Evolutionary conservation across 2,797 vertebrate species (phyloP).

Genomic region (Ctenopoma kingsleyae): DNA sequence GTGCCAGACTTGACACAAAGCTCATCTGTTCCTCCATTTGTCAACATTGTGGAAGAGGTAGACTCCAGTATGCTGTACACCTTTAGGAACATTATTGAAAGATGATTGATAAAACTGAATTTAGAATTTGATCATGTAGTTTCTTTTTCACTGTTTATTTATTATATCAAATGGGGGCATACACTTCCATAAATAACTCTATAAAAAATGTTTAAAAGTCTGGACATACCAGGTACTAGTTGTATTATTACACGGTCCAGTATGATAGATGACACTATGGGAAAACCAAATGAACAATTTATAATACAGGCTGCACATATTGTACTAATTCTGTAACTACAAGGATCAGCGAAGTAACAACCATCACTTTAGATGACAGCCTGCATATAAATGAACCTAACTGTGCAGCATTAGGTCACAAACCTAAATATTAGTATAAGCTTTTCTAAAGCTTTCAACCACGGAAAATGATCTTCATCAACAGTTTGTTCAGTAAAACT

Average conservation of each 20-base stretch:
- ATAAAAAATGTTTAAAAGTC: too few relatives aligned
- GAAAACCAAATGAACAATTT: too few relatives aligned
- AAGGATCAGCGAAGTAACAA: too few relatives aligned
- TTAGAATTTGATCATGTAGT: background rate
- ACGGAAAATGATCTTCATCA: background rate
- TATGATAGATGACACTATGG: too few relatives aligned
- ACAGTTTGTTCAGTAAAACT: too few relatives aligned
- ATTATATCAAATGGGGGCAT: background rate
- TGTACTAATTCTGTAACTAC: too few relatives aligned
- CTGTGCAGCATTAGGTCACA: background rate
- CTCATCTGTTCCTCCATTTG: conserved; percentile 35
- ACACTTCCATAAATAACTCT: too few relatives aligned
- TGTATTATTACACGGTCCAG: too few relatives aligned
- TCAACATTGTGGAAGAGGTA: conserved; percentile 16
- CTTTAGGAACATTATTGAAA: conserved; percentile 1
- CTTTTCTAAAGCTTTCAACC: background rate
- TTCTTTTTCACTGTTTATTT: background rate
- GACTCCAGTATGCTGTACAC: background rate
- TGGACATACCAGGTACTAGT: too few relatives aligned
- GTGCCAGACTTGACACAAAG: conserved; percentile 40
- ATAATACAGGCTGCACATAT: too few relatives aligned
- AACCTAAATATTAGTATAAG: background rate
- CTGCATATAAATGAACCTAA: too few relatives aligned
- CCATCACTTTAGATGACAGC: too few relatives aligned
- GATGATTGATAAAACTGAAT: conserved; percentile 3